Base-by-base conservation (phyloP, 1,140 invertebrate genomes). In the Antheraea pernyi region DNA sequence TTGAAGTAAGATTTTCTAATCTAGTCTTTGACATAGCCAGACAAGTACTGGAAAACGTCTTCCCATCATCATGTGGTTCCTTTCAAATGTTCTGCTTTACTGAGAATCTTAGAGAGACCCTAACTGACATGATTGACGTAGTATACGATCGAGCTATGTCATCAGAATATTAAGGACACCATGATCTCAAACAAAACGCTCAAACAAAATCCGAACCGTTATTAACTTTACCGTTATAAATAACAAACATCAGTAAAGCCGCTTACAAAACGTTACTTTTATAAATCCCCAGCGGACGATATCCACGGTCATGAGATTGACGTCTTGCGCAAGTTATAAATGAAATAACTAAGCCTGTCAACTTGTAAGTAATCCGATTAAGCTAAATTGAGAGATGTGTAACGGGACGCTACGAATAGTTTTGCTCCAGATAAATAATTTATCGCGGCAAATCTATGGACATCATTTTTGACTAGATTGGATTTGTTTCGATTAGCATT, bases 301-400 rank as follows among this genome's bases (percentile, higher is more conserved):
- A 30, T 36, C 65, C 68, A 61, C 60, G 19, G 60, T 6, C 60
- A 61, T 61, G 60, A 61, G 60, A 61, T 53, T 53, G 75, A 78
- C 80, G 79, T 76, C 78, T 86, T 79, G 77, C 79, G 80, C 81
- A 82, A 78, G 63, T 37, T 62, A 66, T 70, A 67, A 71, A 68
- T 63, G 65, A 59, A 72, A 75, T 72, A 72, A 71, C 59, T 62
- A 62, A 85, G 84, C 83, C 85, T 77, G 78, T 79, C 80, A 75
- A 71, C 78, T 74, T 72, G 62, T 62, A 75, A 81, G 76, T 89
- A 89, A 91, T 88, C 88, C 83, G 88, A 91, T 91, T 91, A 91
- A 73, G 76, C 76, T 88, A 83, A 86, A 85, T 83, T 36, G 65
- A 80, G 77, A 83, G 68, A 80, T 79, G 75, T 79, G 75, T 86